Evolutionary conservation across 2,888 invertebrate genomes (phyloP), one percentile per base, ranked within the genome.

Genomic region (Spodoptera picta): DNA sequence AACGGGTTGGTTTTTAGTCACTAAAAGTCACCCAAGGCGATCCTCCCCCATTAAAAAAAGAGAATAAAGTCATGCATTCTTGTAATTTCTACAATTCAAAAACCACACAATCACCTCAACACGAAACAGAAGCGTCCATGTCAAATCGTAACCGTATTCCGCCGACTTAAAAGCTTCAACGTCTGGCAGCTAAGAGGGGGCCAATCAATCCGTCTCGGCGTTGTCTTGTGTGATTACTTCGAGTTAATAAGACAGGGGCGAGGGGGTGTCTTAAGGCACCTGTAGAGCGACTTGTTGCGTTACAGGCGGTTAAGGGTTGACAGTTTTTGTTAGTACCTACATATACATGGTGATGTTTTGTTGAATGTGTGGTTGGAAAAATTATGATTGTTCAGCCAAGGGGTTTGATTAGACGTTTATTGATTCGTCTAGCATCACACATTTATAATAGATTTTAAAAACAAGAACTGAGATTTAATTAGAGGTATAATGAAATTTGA

Each of bases 141-240:
- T 56, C 41, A 68, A 51, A 46, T 12, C 23, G 14, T 36, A 65
- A 74, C 65, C 60, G 60, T 58, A 50, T 43, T 48, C 43, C 36
- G 31, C 43, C 50, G 24, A 48, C 53, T 58, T 62, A 64, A 60
- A 65, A 49, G 58, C 64, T 54, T 54, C 67, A 60, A 52, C 41
- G 45, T 51, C 42, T 12, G 56, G 49, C 59, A 14, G 43, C 67
- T 52, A 46, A 46, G 59, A 59, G 60, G 65, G 77, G 77, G 79
- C 78, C 86, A 87, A 90, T 90, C 90, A 91, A 90, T 90, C 89
- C 81, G 63, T 63, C 67, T 66, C 78, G 72, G 66, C 76, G 70
- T 75, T 87, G 90, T 90, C 90, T 86, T 80, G 79, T 83, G 87
- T 88, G 87, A 91, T 90, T 89, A 90, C 88, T 49, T 79, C 45